phyloP scores from a whole-genome alignment of 2,113 vertebrate species.

The Caracal caracal region DNA sequence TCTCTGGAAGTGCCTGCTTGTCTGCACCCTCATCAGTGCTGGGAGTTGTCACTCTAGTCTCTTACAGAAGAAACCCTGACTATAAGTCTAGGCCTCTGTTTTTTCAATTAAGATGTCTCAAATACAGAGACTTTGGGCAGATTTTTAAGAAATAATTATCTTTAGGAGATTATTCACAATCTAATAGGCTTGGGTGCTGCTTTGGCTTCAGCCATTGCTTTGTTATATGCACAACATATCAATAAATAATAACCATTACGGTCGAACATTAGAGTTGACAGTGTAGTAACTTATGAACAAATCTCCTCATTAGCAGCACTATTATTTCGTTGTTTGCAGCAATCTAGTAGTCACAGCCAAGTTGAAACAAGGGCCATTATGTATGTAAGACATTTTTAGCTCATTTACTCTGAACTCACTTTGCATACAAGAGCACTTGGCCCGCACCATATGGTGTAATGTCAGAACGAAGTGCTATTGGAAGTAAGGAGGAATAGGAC shows the following conservation, averaged over 20 bases:
- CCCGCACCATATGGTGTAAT: conserved; percentile 28
- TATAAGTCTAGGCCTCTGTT: not conserved
- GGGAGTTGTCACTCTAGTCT: not conserved
- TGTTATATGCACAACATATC: conserved; percentile 58
- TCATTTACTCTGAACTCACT: conserved; percentile 67
- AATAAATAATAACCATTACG: conserved; percentile 73
- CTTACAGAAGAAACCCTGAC: not conserved
- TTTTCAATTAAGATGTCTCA: conserved; percentile 28
- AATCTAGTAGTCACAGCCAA: conserved; percentile 62
- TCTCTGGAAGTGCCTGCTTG: not conserved
- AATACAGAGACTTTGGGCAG: not conserved
- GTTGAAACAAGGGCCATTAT: conserved; percentile 68
- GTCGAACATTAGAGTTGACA: conserved; percentile 63
- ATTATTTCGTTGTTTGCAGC: conserved; percentile 71
- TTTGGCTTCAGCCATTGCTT: conserved; percentile 61
- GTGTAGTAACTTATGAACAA: conserved; percentile 58
- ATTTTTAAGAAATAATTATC: conserved; percentile 15
- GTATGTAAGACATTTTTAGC: conserved; percentile 69
- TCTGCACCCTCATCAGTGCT: not conserved
- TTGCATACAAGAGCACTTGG: conserved; percentile 66
- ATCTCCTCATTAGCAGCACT: conserved; percentile 70
- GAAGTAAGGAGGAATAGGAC: conserved; percentile 40
- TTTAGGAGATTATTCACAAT: conserved; percentile 53
- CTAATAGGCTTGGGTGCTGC: conserved; percentile 1
- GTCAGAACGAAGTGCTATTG: conserved; percentile 48